phyloP scores from a whole-genome alignment of 2,797 vertebrate species.

The Podarcis siculus region DNA sequence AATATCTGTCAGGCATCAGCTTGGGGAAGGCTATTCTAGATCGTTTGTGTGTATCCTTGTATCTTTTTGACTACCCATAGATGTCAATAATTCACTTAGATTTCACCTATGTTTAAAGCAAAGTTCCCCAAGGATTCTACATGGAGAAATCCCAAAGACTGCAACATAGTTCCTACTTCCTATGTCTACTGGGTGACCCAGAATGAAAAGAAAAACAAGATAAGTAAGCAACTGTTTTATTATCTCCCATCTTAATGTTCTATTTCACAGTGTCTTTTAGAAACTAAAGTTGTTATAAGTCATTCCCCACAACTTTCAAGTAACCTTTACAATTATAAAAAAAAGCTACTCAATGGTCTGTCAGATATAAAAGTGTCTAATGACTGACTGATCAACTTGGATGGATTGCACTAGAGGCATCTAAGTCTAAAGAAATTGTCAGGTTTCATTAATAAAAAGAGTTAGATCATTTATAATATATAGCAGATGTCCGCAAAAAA shows the following conservation, averaged over 20 bases:
- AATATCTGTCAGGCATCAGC: no score
- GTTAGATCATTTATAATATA: constrained; percentile 25
- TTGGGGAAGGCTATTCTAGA: no score
- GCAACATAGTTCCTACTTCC: no score
- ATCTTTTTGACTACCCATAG: neutral
- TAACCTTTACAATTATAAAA: constrained; percentile 24
- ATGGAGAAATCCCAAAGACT: no score
- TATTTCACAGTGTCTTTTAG: constrained; percentile 23
- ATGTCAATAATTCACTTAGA: neutral
- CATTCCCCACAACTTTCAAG: constrained; percentile 23
- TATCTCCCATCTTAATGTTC: neutral
- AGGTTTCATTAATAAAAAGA: constrained; percentile 39
- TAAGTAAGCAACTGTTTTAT: neutral
- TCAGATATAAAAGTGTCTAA: constrained; percentile 21
- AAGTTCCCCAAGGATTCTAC: neutral
- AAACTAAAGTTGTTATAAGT: constrained; percentile 17
- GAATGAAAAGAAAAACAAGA: no score
- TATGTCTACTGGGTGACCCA: no score
- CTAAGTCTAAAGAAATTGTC: constrained; percentile 26
- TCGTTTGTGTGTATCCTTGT: neutral
- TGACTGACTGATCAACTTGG: constrained; percentile 25
- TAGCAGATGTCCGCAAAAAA: neutral
- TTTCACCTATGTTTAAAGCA: neutral
- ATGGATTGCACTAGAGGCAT: neutral
- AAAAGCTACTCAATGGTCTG: constrained; percentile 26